phyloP scores from a whole-genome alignment of 1,140 invertebrate genomes.

The Drosophila prosaltans region DNA sequence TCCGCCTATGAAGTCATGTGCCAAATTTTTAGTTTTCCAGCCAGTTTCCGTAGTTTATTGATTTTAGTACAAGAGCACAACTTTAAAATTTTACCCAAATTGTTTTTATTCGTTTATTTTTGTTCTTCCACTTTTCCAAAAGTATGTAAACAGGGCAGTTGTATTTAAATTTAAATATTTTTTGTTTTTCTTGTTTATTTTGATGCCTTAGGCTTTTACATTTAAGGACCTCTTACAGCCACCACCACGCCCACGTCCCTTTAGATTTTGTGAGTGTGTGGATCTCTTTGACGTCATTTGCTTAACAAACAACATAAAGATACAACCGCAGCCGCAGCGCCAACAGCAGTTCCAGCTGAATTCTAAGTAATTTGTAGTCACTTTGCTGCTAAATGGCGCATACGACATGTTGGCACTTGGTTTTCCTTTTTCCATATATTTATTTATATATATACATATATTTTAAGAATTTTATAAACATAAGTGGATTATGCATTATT shows the following conservation, averaged over 20 bases:
- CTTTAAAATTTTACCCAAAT: constrained; percentile 40
- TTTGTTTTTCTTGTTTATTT: neutral
- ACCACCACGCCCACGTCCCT: too few species aligned
- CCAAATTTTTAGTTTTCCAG: constrained; percentile 14
- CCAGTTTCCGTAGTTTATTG: neutral
- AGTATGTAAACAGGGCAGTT: constrained; percentile 32
- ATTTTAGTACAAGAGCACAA: neutral
- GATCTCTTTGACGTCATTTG: constrained; percentile 72
- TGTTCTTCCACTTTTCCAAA: neutral
- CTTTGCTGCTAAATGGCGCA: constrained; percentile 53
- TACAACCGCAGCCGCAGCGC: constrained; percentile 15
- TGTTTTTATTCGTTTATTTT: constrained; percentile 16
- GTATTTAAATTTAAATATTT: constrained; percentile 37
- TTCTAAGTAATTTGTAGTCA: constrained; percentile 49
- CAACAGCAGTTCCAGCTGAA: neutral
- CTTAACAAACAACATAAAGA: constrained; percentile 45
- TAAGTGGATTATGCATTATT: constrained; percentile 1
- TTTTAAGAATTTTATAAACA: too few species aligned
- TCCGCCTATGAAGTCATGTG: constrained; percentile 5
- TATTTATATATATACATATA: too few species aligned
- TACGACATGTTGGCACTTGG: constrained; percentile 35
- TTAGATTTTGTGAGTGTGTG: constrained; percentile 10
- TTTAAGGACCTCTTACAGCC: constrained; percentile 28
- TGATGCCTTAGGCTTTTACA: constrained; percentile 27
- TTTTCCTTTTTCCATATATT: neutral